Conservation (phyloP, 2,113 vertebrate species). For the Hystrix cristata region DNA sequence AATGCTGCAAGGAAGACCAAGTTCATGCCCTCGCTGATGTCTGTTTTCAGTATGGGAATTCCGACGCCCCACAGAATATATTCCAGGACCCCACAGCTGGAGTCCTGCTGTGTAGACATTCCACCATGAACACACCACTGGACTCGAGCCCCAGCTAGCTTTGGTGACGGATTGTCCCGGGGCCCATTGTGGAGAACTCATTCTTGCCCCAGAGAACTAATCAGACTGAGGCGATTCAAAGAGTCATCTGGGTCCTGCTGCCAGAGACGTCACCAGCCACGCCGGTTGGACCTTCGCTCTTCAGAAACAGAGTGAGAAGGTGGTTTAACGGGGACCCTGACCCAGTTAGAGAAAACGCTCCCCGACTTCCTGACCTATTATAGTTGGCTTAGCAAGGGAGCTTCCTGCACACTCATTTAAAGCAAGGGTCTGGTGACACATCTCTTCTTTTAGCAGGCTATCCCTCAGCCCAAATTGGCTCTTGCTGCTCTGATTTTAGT, state of each 20-base stretch:
- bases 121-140: no score
- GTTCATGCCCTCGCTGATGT: background rate
- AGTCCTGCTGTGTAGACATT: background rate
- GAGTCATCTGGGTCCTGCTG: background rate
- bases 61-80: background rate
- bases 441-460: slow-evolving; percentile 25
- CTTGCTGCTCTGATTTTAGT: background rate
- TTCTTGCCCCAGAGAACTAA: background rate
- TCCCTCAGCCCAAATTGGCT: background rate
- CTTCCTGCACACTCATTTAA: background rate
- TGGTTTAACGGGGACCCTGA: background rate
- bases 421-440: slow-evolving; percentile 26
- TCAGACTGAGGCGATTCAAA: background rate
- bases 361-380: background rate
- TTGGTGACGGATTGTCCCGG: background rate
- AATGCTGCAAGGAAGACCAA: background rate
- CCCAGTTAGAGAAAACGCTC: background rate
- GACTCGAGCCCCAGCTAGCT: background rate
- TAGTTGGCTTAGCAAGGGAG: background rate
- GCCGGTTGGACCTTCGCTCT: background rate
- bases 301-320: background rate
- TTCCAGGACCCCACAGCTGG: background rate
- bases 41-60: background rate
- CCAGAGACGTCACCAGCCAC: background rate
- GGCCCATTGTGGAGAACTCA: background rate